These are phyloP conservation scores for Ferdinandea cuprea DNA, from an alignment of 2,888 invertebrate species.

Conservation along the genomic window DNA sequence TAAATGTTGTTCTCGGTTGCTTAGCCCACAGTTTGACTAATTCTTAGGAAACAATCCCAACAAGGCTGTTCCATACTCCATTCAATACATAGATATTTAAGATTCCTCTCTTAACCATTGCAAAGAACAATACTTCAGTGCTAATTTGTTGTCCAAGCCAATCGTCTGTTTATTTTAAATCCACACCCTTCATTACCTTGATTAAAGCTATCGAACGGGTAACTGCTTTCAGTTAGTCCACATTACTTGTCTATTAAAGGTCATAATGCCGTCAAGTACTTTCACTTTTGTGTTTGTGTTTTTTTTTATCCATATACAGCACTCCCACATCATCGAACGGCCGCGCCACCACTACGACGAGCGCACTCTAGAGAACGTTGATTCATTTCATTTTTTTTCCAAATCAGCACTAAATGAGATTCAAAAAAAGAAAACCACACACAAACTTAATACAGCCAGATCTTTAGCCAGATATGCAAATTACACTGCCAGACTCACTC, in stretches of 20 bases:
- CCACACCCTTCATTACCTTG: constrained; percentile 23
- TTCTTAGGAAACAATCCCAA: too few species aligned
- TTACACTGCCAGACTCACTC: constrained; percentile 47
- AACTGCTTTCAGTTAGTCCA: constrained; percentile 45
- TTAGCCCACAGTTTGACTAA: too few species aligned
- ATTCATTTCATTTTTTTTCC: constrained; percentile 49
- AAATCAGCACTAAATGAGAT: constrained; percentile 34
- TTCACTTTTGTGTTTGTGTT: constrained; percentile 48
- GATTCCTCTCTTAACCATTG: not conserved
- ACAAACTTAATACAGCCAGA: constrained; percentile 50
- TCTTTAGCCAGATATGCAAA: constrained; percentile 68
- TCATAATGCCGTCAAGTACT: constrained; percentile 54
- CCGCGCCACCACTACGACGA: too few species aligned
- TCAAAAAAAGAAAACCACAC: constrained; percentile 5
- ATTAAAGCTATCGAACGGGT: constrained; percentile 13
- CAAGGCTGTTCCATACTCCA: too few species aligned
- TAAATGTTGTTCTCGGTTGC: too few species aligned
- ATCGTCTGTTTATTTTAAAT: not conserved
- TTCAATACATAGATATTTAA: too few species aligned
- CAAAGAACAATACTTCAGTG: not conserved
- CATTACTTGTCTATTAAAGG: constrained; percentile 55
- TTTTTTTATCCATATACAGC: constrained; percentile 19
- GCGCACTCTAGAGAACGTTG: constrained; percentile 47
- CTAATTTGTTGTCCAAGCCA: not conserved
- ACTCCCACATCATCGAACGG: constrained; percentile 46